Base-by-base conservation (phyloP, 2,113 vertebrate species). In the Ammodytes dubius region DNA sequence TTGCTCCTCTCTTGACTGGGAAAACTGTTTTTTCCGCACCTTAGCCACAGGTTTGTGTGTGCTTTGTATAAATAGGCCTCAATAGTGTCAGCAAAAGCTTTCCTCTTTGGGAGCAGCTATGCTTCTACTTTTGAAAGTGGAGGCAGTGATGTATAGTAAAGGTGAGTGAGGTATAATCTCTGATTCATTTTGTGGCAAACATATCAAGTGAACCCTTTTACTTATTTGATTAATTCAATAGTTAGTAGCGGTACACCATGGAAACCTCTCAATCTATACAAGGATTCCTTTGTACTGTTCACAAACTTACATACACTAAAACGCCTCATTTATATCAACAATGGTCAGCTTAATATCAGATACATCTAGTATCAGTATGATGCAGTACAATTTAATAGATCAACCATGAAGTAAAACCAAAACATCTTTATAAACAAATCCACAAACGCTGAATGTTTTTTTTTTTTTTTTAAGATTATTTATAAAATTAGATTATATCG, bases 41-140 rank as follows among this genome's bases (percentile, higher is more conserved):
- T 67, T 84, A 73, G 81, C 82, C 78, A 78, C 82, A 85, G 81
- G 54, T 91, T 87, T 91, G 49, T 87, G 70, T 85, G 63, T 77
- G 81, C 85, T 88, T 86, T 88, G 80, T 84, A 83, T 78, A 71
- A 89, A 89, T 86, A 88, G 77, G 78, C 46, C 61, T 84, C 78
- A 71, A 70, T 77, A 71, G 84, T 74, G 78, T 83, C 40, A 82
- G 88, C 67, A 82, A 70, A 87, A 70, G 49, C 82, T 87, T 84
- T 88, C 78, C 79, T 85, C 50, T 77, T 54, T 71, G 81, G 65
- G 72, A 71, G 81, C 50, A 60, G 68, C 53, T 57, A 59, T 69
- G 83, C 43, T 27, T 59, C 73, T 76, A 70, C 73, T 64, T 83
- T 66, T 79, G 19, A 59, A 81, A 71, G 79, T 66, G 66, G 53